Evolutionary conservation across 2,113 vertebrate genomes (phyloP).

Genomic region (Oophaga pumilio): DNA sequence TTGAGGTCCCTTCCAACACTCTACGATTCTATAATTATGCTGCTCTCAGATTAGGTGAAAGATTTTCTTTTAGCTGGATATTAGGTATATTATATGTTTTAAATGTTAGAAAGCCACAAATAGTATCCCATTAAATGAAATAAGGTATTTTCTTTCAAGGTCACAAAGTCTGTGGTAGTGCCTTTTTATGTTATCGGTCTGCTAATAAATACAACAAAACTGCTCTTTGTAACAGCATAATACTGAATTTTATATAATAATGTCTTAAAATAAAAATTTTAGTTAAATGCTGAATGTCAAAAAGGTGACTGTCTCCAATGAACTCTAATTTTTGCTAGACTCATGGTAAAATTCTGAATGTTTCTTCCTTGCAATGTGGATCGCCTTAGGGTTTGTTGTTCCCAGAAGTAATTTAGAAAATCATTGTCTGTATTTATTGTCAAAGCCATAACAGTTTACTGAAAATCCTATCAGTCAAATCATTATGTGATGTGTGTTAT

Average conservation of each 20-base stretch:
- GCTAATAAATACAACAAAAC: neutral
- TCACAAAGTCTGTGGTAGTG: neutral
- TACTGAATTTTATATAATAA: neutral
- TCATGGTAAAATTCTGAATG: slow-evolving; percentile 1
- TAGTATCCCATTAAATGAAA: neutral
- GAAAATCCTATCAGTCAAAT: neutral
- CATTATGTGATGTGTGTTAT: slow-evolving; percentile 6
- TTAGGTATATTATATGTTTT: neutral
- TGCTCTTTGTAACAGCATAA: neutral
- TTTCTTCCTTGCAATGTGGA: slow-evolving; percentile 1
- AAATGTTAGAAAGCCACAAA: neutral
- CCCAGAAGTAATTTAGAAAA: slow-evolving; percentile 30
- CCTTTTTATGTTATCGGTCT: neutral
- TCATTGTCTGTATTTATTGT: slow-evolving; percentile 20
- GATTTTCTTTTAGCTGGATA: no score
- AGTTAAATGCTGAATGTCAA: slow-evolving; percentile 32
- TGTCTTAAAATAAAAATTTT: slow-evolving; percentile 14
- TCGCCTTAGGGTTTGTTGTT: slow-evolving; percentile 36
- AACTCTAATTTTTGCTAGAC: slow-evolving; percentile 20
- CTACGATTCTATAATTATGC: no score
- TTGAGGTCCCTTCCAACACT: no score
- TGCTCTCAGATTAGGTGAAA: no score
- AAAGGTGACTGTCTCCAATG: neutral
- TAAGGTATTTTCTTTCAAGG: neutral
- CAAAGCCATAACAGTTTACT: slow-evolving; percentile 33